phyloP scores from a whole-genome alignment of 2,113 vertebrate species.

The Dipodomys merriami region DNA sequence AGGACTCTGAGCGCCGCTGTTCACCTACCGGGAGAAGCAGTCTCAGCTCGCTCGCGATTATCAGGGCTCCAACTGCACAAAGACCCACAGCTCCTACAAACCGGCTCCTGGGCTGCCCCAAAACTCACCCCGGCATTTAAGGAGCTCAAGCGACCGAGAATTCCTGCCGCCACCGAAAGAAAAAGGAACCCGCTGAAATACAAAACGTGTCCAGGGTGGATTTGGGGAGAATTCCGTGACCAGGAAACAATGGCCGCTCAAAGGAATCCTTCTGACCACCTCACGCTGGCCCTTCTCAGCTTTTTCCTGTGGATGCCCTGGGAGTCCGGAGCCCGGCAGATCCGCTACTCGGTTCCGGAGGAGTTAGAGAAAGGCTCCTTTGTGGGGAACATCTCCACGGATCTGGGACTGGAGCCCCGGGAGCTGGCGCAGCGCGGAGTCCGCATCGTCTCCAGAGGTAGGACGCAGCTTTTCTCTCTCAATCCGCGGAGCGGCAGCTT shows the following conservation, averaged over 20 bases:
- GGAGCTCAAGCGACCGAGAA: neutral
- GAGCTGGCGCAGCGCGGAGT: conserved; percentile 81
- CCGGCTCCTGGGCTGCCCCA: neutral
- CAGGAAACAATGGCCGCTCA: conserved; percentile 70
- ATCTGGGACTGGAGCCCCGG: conserved; percentile 84
- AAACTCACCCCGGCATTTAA: conserved; percentile 39
- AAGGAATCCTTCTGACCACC: neutral
- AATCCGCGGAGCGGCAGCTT: conserved; percentile 81
- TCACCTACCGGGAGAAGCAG: conserved; percentile 59
- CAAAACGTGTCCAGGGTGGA: neutral
- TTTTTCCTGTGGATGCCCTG: conserved; percentile 55
- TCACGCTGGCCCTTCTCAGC: conserved; percentile 59
- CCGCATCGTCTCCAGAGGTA: conserved; percentile 83
- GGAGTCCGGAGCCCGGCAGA: conserved; percentile 62
- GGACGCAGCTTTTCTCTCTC: conserved; percentile 83
- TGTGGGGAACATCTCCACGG: conserved; percentile 85
- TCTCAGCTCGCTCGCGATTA: neutral
- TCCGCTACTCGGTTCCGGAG: conserved; percentile 86
- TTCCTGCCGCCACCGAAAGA: conserved; percentile 1
- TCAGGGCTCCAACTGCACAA: conserved; percentile 39
- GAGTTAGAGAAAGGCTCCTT: conserved; percentile 86
- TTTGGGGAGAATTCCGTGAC: neutral
- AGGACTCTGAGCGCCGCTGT: conserved; percentile 83
- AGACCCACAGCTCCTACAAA: conserved; percentile 25
- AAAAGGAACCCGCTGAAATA: conserved; percentile 33